Base-by-base conservation (phyloP, 1,140 invertebrate species). In the Coboldia fuscipes region DNA sequence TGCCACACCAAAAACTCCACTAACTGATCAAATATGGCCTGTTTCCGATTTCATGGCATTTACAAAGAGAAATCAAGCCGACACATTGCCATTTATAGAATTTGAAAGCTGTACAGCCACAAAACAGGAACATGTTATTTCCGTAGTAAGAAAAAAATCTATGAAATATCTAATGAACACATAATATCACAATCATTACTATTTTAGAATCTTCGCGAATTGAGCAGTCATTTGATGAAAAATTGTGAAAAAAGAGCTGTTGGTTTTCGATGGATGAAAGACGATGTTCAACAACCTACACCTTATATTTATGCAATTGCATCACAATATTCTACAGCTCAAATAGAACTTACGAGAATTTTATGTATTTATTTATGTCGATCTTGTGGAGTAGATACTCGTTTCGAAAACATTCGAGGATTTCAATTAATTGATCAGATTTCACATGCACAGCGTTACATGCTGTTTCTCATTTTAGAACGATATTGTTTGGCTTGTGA, bases 101-200 rank as follows among this genome's bases (percentile, higher is more conserved):
- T 62, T 72, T n/a, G 80, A 86, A 54, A 77, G 70, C 18, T 83
- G 78, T 44, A 83, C 80, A 4, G 80, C 80, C 9, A 82, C 76
- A 39, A 79, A 80, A 43, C 79, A 84, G 46, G 80, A 86, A 42
- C 79, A 86, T 51, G 68, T 85, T 22, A 76, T 83, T 3, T 80
- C 79, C 2, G 80, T 83, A 47, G 75, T 76, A 42, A 58, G 60
- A 56, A 7, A 30, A 37, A 21, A 3, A 9, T 8, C 3, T 34
- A 14, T 16, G 4, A 20, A 18, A 17, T 12, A 10, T 3, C 15
- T 18, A 15, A n/a, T 14, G n/a, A 13, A 15, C 4, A 13, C 15
- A 13, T 20, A 4, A 17, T 30, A 9, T 36, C 12, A 30, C 8
- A 14, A 36, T 19, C 17, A 18, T 24, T 36, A 27, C 36, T 37